Base-by-base conservation (phyloP, 2,797 vertebrate genomes). In the Remorina albescens region DNA sequence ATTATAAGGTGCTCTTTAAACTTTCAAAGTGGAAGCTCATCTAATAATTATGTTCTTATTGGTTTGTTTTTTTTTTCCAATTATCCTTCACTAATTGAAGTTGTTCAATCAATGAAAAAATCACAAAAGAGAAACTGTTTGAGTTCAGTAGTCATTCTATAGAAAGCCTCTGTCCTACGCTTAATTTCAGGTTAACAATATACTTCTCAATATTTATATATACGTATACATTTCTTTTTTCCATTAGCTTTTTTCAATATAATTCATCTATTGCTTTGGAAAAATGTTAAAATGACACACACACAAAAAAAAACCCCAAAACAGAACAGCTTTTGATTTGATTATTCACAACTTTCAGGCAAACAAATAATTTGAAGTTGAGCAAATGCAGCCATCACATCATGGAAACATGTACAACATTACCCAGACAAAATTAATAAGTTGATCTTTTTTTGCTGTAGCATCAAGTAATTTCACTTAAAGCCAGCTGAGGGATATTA, bases 1-100 rank as follows among this genome's bases (percentile, higher is more conserved):
- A 83, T 16, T 72, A 28, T 66, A 65, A 78, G 78, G 66, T 85
- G 83, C 74, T 83, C 72, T 84, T 87, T 76, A 82, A 67, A 76
- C 78, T 61, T 81, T 68, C 37, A 68, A 69, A 39, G 67, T 46
- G 34, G 71, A 76, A 68, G 57, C 42, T 59, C 25, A 36, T 74
- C 11, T 77, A 49, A 26, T 51, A 55, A 77, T 81, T 53, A 32
- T 23, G 19, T 13, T 11, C n/a, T n/a, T n/a, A n/a, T n/a, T n/a
- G n/a, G n/a, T n/a, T n/a, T n/a, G n/a, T n/a, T n/a, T n/a, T 46
- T n/a, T 44, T 58, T 47, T 53, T 47, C 30, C 21, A 67, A 30
- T 50, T 49, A 67, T 49, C 9, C 8, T 63, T 39, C 28, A 58
- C 63, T 2, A 54, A 6, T 46, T 68, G 11, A 1, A 16, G 10